Base-by-base conservation (phyloP, 2,888 invertebrate genomes). In the Marronus borbonicus region DNA sequence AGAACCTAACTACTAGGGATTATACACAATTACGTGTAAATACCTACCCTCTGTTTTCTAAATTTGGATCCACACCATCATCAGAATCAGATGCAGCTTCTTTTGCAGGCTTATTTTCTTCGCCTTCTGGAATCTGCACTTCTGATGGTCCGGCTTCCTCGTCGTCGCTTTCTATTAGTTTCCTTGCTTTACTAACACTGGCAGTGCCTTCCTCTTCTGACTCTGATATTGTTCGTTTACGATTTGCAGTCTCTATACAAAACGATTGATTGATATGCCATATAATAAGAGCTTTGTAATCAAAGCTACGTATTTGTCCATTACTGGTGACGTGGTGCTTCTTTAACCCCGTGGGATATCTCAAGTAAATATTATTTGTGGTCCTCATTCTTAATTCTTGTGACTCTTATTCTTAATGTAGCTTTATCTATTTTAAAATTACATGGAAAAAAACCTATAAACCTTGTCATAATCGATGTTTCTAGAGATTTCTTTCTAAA, bases 51-150 rank as follows among this genome's bases (percentile, higher is more conserved):
- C 84, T 80, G 10, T 83, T 83, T 50, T 83, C 84, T 17, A 55
- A 58, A 31, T 14, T 5, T 36, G 70, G 70, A 79, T 88, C 83
- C 65, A 92, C 89, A 78, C 91, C 91, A 80, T 90, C 91, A 83
- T 91, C 93, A 1, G 92, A 90, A 85, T 93, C 93, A 83, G 92
- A 93, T 78, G 92, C 92, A 66, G 52, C 78, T 58, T 70, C 76
- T 76, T 78, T 76, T 14, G 76, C 17, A 44, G 81, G 84, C 1
- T 84, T 81, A 24, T 81, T 84, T 36, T 80, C 83, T 62, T 78
- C 84, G 72, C 84, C 82, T 55, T 82, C 84, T 20, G 83, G 86
- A 17, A 86, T 86, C 68, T 88, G 88, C 44, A 78, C 82, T 66
- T 84, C 83, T 14, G 86, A 85, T 39, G 86, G 85, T 49, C 85